Conservation (phyloP, 2,113 vertebrate species). For the Astur gentilis region DNA sequence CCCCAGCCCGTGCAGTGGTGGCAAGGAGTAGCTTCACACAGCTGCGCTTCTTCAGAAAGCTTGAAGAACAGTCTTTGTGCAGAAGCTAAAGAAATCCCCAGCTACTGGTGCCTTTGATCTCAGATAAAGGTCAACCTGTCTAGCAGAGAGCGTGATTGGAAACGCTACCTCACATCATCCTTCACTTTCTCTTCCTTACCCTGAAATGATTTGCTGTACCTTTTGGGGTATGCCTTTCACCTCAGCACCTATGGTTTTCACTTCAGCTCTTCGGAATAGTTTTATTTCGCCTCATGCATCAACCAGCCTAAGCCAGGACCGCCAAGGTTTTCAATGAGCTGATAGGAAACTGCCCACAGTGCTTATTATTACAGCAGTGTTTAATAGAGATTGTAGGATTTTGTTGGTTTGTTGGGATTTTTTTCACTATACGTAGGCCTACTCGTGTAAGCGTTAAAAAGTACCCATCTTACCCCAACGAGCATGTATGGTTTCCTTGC, state of each 20-base stretch:
- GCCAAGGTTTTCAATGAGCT: neutral
- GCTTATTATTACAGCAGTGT: neutral
- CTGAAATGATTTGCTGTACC: neutral
- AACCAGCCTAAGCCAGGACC: neutral
- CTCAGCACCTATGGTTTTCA: accelerated
- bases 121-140: constrained; percentile 51
- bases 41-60: neutral
- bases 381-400: neutral
- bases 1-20: neutral
- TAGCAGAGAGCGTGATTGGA: constrained; percentile 8
- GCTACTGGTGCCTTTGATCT: constrained; percentile 28
- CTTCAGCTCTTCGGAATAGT: neutral
- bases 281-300: neutral
- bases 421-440: neutral
- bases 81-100: constrained; percentile 42
- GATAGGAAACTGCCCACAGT: neutral
- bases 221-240: neutral
- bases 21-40: neutral
- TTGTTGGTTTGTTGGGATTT: neutral
- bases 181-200: constrained; percentile 30
- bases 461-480: neutral
- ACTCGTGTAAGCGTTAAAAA: neutral
- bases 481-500: neutral
- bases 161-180: neutral
- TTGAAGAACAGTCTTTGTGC: neutral